Base-by-base conservation (phyloP, 2,113 vertebrate genomes). In the Cololabis saira region DNA sequence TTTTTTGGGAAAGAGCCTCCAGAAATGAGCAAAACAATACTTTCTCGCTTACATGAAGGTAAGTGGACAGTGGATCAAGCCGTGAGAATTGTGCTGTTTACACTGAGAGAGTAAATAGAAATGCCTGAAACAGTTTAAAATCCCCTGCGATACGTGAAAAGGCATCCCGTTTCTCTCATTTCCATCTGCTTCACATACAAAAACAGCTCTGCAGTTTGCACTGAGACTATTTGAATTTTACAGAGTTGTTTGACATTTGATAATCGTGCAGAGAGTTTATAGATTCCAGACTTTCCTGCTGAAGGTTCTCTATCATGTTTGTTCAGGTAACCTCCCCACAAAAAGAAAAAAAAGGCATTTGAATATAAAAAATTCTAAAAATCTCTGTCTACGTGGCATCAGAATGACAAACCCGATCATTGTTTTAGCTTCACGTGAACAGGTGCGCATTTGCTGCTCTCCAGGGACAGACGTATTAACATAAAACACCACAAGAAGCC, bases 151-250 rank as follows among this genome's bases (percentile, higher is more conserved):
- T 86, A 85, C 57, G 60, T 41, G 54, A 50, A 79, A 82, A 81
- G 52, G 60, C 70, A 40, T 18, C 18, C 62, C 49, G 27, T 47
- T 61, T 71, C 65, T 41, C 67, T 77, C 67, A 61, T 83, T 82
- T 78, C 76, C 76, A 52, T 81, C 74, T 84, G 69, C 77, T 86
- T 74, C 86, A 83, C 84, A 90, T 83, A 85, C 48, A 80, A 74
- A 59, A 86, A 61, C 78, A 56, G 71, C 70, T 63, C 58, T 18
- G 21, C 15, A 10, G 67, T 87, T 84, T 86, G 65, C 81, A 71
- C 65, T 30, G 52, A 81, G 80, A 86, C 82, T 84, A 86, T 89
- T 91, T 86, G 78, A 89, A 87, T 90, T 89, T 85, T 76, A 84
- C 82, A 74, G 64, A 62, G 74, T 81, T 27, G 82, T 88, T 86